Evolutionary conservation across 2,888 invertebrate genomes (phyloP).

Genomic region (Thecocarcelia acutangulata): DNA sequence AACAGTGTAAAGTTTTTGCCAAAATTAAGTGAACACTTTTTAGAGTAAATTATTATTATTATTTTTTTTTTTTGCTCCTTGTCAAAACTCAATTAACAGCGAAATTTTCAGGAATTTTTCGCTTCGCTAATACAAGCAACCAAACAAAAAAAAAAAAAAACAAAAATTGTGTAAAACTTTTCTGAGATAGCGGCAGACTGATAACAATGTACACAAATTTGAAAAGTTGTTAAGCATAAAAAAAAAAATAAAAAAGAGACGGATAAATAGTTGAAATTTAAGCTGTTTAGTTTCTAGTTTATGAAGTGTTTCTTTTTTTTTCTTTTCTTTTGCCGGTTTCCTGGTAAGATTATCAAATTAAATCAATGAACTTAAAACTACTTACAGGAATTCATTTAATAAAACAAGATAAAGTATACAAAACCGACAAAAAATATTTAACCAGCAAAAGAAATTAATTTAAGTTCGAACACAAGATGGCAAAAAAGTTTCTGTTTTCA

Average conservation of each 20-base stretch:
- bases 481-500: background rate
- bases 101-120: constrained; percentile 50
- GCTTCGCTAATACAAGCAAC: background rate
- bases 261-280: constrained; percentile 50
- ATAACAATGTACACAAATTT: constrained; percentile 51
- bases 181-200: constrained; percentile 29
- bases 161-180: constrained; percentile 28
- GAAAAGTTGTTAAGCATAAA: constrained; percentile 38
- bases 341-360: constrained; percentile 59
- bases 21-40: constrained; percentile 66
- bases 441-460: constrained; percentile 55
- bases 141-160: constrained; percentile 9
- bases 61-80: constrained; percentile 1
- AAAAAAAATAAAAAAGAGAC: constrained; percentile 1
- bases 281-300: constrained; percentile 45
- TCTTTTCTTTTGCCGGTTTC: background rate
- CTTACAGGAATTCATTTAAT: constrained; percentile 30
- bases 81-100: constrained; percentile 61
- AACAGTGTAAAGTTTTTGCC: constrained; percentile 60
- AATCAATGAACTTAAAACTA: constrained; percentile 66
- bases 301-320: constrained; percentile 7
- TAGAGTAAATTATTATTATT: constrained; percentile 26
- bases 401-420: background rate
- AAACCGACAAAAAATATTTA: constrained; percentile 9
- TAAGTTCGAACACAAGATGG: constrained; percentile 39